Percentiles rank a stretch among this genome's conserved stretches.
Evolutionary conservation across 2,113 vertebrate genomes (phyloP).

Genomic region (Empidonax traillii): DNA sequence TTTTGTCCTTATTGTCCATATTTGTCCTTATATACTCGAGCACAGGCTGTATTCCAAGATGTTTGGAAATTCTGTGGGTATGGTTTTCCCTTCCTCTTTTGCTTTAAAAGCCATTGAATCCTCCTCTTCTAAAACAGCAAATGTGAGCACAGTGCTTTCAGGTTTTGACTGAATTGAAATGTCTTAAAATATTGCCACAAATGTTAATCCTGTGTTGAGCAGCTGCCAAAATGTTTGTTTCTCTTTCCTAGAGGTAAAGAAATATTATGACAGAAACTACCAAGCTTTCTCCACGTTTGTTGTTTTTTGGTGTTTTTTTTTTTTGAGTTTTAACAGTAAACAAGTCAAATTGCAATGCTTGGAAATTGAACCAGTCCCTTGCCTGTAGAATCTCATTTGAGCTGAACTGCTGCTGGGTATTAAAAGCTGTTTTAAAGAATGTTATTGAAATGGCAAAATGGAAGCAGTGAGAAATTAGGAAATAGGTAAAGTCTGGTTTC

Average conservation of each 20-base stretch:
- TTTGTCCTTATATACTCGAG: neutral
- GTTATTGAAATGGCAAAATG: neutral
- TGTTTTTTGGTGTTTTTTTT: neutral
- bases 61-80: neutral
- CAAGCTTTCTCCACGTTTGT: neutral
- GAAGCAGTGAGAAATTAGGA: rapidly evolving
- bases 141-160: neutral
- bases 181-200: neutral
- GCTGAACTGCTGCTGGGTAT: neutral
- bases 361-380: neutral
- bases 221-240: conserved; percentile 23
- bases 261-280: neutral
- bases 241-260: conserved; percentile 27
- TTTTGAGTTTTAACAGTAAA: neutral
- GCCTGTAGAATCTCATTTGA: rapidly evolving
- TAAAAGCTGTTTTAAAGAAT: neutral
- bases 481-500: rapidly evolving
- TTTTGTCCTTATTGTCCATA: neutral
- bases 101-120: neutral
- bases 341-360: neutral
- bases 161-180: neutral
- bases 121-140: neutral
- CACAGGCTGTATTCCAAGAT: neutral
- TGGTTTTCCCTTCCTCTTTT: neutral
- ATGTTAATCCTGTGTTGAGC: neutral